Conservation (phyloP, 1,140 invertebrate species). For the Kradibia gibbosae region DNA sequence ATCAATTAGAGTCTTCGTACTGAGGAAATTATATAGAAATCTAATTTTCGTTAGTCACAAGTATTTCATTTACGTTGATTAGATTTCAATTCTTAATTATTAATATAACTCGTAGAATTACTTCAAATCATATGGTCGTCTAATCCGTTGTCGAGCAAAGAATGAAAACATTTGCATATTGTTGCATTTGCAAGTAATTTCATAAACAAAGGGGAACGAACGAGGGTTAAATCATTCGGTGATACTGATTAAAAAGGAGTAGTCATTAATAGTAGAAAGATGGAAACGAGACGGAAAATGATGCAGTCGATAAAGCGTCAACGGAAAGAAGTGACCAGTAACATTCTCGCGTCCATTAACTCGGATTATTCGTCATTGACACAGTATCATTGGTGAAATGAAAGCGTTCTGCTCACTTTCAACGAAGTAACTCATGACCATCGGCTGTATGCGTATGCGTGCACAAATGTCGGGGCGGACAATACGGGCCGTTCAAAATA, state of each 20-base stretch:
- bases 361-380: slow-evolving; percentile 49
- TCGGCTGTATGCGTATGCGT: slow-evolving; percentile 23
- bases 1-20: background rate
- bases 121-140: no score
- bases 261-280: no score
- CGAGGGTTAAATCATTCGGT: no score
- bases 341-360: slow-evolving; percentile 33
- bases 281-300: background rate
- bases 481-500: slow-evolving; percentile 42
- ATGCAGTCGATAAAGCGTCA: background rate
- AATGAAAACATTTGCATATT: no score
- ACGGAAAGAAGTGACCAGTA: slow-evolving; percentile 21
- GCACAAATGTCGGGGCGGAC: slow-evolving; percentile 1
- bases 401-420: slow-evolving; percentile 51
- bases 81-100: background rate
- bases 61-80: background rate
- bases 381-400: slow-evolving; percentile 49
- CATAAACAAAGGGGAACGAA: background rate
- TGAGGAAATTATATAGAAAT: slow-evolving; percentile 2
- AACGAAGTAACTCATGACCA: slow-evolving; percentile 50
- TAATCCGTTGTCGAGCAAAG: no score
- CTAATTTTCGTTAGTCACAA: background rate
- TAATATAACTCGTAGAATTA: background rate
- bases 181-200: no score
- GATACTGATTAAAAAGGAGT: no score